Percentiles rank a stretch among this genome's conserved stretches.
These are phyloP conservation scores for Orchesellides sinensis DNA, from an alignment of 2,888 invertebrate genomes.

Conservation along the genomic window DNA sequence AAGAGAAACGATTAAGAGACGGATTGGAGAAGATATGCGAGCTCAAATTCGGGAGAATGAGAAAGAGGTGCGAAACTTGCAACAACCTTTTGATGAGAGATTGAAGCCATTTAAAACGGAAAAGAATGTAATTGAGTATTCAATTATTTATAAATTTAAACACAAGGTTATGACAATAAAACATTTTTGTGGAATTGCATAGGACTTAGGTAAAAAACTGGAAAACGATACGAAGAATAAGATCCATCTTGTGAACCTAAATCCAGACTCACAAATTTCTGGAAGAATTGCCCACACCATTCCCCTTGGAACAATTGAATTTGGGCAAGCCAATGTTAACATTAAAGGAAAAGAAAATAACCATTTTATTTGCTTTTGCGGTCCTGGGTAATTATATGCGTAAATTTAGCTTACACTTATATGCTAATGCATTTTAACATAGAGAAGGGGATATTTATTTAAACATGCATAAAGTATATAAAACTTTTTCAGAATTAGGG, in stretches of 20 bases:
- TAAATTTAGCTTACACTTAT: neutral
- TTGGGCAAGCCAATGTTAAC: constrained; percentile 76
- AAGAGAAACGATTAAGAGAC: constrained; percentile 75
- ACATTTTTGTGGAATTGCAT: neutral
- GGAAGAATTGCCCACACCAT: constrained; percentile 79
- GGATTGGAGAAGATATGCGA: constrained; percentile 77
- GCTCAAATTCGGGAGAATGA: constrained; percentile 78
- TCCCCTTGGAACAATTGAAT: constrained; percentile 76
- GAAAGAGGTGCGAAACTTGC: constrained; percentile 79
- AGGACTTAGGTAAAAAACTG: constrained; percentile 57
- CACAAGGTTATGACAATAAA: neutral
- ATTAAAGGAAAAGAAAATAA: constrained; percentile 76
- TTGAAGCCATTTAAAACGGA: constrained; percentile 75
- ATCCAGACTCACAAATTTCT: constrained; percentile 79
- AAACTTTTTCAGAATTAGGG: constrained; percentile 77
- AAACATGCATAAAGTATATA: neutral
- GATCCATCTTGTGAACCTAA: constrained; percentile 80
- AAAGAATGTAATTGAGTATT: constrained; percentile 46
- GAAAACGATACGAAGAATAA: constrained; percentile 77
- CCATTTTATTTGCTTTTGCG: constrained; percentile 39
- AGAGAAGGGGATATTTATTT: no score
- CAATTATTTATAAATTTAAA: neutral
- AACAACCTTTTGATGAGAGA: constrained; percentile 78
- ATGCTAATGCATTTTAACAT: no score
- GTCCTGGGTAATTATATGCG: constrained; percentile 32